Conservation (phyloP, 2,797 vertebrate genomes). For the Pelochelys cantorii region DNA sequence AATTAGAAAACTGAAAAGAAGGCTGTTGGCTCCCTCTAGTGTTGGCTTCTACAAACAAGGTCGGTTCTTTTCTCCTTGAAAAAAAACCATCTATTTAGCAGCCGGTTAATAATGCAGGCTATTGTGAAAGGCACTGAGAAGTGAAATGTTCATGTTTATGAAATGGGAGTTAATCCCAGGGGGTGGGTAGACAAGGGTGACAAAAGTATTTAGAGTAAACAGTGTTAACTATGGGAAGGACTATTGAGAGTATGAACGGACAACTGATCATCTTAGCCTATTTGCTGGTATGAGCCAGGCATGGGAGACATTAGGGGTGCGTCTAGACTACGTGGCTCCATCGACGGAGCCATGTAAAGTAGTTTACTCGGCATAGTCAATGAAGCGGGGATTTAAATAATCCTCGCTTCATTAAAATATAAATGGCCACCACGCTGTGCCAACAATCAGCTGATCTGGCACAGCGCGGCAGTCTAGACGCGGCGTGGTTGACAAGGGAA, state of each 20-base stretch:
- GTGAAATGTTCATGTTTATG: background rate
- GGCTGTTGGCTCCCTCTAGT: constrained; percentile 62
- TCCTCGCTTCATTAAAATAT: no score
- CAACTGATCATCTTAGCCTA: background rate
- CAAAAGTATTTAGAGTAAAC: background rate
- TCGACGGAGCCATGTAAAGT: no score
- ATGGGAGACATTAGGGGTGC: fast-evolving
- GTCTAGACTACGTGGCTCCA: no score
- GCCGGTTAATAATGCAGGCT: background rate
- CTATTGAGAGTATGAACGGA: background rate
- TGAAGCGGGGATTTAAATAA: no score
- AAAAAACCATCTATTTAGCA: background rate
- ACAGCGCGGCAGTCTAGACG: no score
- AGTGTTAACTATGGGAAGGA: background rate
- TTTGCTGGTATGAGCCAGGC: no score
- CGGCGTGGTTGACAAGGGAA: no score
- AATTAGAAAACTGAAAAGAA: background rate
- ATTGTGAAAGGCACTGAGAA: background rate
- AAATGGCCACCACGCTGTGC: no score
- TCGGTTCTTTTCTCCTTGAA: background rate
- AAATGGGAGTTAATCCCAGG: background rate
- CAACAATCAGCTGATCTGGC: no score
- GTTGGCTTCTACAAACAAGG: background rate
- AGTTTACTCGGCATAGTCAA: no score
- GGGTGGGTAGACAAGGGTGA: background rate